Evolutionary conservation across 2,888 invertebrate species (phyloP).

Genomic region (Entomobrya multifasciata): DNA sequence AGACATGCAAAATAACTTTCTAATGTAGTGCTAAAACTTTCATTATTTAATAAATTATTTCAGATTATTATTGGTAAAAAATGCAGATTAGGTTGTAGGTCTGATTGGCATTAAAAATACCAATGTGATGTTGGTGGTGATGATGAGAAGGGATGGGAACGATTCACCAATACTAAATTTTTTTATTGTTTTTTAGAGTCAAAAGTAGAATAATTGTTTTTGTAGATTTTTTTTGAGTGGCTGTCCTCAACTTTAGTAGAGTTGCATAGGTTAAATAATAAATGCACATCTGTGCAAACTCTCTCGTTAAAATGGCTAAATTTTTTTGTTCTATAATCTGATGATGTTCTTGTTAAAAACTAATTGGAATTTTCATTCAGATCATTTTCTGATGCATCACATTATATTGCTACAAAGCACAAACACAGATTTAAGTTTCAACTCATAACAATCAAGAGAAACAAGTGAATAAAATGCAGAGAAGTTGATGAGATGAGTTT

Average conservation of each 20-base stretch:
- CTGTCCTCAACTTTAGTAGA: neutral
- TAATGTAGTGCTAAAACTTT: too few species aligned
- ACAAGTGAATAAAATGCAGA: too few species aligned
- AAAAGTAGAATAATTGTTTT: constrained; percentile 11
- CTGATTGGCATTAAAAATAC: constrained; percentile 22
- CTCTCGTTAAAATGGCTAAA: constrained; percentile 28
- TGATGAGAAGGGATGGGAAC: too few species aligned
- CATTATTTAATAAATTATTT: constrained; percentile 54
- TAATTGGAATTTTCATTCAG: constrained; percentile 50
- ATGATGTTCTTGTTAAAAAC: neutral
- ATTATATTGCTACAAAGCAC: too few species aligned
- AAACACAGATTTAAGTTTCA: too few species aligned
- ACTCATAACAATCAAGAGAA: too few species aligned
- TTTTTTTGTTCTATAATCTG: constrained; percentile 4
- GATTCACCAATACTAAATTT: constrained; percentile 3
- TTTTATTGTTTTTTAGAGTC: constrained; percentile 8
- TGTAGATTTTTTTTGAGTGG: neutral
- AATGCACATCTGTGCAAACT: constrained; percentile 4
- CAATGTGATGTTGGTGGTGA: constrained; percentile 6
- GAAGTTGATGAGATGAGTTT: neutral
- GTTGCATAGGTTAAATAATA: too few species aligned
- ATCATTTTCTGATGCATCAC: too few species aligned
- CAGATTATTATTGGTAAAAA: constrained; percentile 49
- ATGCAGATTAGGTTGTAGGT: constrained; percentile 49
- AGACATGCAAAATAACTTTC: too few species aligned